phyloP scores from a whole-genome alignment of 1,140 invertebrate species.

The Trypoxylus dichotomus region DNA sequence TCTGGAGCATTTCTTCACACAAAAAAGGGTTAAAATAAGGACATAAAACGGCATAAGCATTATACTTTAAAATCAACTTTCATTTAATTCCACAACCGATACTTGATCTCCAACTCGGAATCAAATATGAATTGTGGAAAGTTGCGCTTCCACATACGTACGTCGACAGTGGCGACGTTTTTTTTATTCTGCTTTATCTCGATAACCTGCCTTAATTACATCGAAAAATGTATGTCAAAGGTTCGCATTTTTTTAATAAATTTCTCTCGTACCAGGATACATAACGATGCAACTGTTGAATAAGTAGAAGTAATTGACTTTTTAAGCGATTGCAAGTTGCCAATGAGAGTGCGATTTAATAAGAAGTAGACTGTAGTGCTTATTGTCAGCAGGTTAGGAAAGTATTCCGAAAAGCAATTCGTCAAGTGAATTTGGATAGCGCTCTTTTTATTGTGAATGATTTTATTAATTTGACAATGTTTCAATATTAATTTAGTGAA shows the following conservation, averaged over 20 bases:
- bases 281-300: too few species aligned
- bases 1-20: background rate
- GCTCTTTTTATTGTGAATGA: too few species aligned
- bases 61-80: conserved; percentile 4
- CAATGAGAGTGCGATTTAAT: too few species aligned
- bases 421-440: too few species aligned
- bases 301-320: too few species aligned
- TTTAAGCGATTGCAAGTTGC: too few species aligned
- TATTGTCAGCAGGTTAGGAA: too few species aligned
- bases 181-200: background rate
- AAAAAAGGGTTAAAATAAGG: background rate
- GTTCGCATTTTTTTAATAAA: background rate
- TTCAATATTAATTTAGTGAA: too few species aligned
- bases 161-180: background rate
- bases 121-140: background rate
- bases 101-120: background rate
- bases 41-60: background rate
- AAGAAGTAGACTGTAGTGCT: too few species aligned
- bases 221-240: background rate
- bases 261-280: background rate
- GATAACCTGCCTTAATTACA: background rate
- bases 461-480: too few species aligned
- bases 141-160: background rate
- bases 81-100: background rate
- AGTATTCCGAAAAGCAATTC: too few species aligned